These are phyloP conservation scores for Diphyllodes magnificus DNA, from an alignment of 2,113 vertebrate species.

Conservation along the genomic window DNA sequence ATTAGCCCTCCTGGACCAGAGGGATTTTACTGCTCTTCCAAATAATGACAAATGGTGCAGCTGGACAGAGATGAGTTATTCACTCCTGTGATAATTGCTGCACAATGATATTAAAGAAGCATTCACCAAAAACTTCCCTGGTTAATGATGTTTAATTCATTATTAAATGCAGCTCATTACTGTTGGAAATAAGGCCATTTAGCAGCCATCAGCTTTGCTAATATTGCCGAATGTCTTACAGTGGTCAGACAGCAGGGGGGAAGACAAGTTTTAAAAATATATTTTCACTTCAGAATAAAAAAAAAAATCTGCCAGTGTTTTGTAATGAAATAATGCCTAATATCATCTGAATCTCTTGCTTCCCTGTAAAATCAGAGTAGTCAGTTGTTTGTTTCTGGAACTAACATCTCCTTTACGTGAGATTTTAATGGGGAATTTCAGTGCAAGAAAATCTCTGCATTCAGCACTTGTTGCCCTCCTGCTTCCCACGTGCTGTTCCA, in stretches of 20 bases:
- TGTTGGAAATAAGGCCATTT: conserved; percentile 51
- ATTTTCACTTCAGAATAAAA: background rate
- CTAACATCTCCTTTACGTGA: background rate
- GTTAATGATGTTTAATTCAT: conserved; percentile 61
- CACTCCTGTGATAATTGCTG: conserved; percentile 27
- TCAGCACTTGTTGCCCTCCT: background rate
- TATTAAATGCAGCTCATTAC: conserved; percentile 63
- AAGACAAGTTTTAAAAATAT: background rate
- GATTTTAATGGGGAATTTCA: background rate
- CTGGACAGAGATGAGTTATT: conserved; percentile 31
- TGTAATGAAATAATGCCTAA: background rate
- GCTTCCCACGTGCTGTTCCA: background rate
- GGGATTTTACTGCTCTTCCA: background rate
- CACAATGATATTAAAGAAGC: conserved; percentile 43
- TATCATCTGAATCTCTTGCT: background rate
- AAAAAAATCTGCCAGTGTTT: background rate
- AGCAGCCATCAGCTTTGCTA: conserved; percentile 39
- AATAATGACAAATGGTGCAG: conserved; percentile 23
- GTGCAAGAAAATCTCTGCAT: background rate
- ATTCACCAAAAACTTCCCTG: conserved; percentile 22
- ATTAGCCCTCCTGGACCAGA: background rate
- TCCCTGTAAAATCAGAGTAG: background rate
- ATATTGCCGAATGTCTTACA: background rate
- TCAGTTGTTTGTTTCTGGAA: background rate
- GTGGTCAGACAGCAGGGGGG: background rate